Conservation (phyloP, 2,888 invertebrate species). For the Rhamphomyia laevipes region DNA sequence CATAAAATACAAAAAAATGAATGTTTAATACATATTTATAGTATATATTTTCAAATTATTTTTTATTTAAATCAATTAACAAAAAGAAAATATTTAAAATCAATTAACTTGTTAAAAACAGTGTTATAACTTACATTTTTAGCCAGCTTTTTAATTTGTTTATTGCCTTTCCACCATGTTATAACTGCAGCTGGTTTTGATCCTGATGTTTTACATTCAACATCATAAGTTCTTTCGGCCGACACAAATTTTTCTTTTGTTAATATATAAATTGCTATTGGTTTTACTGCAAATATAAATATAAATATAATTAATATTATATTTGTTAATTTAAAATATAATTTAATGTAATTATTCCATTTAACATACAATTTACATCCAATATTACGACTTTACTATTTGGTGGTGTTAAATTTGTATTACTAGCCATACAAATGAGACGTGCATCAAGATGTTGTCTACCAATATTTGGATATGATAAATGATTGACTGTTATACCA, state of each 20-base stretch:
- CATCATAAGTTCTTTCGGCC: constrained; percentile 74
- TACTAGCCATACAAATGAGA: constrained; percentile 77
- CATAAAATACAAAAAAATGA: constrained; percentile 1
- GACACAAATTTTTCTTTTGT: constrained; percentile 74
- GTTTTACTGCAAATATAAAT: constrained; percentile 56
- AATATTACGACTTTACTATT: constrained; percentile 66
- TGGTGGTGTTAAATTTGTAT: constrained; percentile 71
- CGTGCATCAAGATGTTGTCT: constrained; percentile 72
- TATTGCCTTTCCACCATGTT: constrained; percentile 82
- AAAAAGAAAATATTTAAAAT: constrained; percentile 1
- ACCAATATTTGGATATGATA: constrained; percentile 68
- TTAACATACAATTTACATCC: constrained; percentile 73
- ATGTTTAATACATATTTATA: constrained; percentile 3
- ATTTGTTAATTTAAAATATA: not conserved
- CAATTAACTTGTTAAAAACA: not conserved
- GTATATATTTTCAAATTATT: not conserved
- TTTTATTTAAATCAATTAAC: no score
- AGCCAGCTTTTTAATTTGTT: constrained; percentile 64
- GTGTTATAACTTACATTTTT: constrained; percentile 62
- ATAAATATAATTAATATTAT: not conserved
- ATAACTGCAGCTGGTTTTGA: constrained; percentile 76
- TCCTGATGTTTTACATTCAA: constrained; percentile 77
- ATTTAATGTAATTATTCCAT: not conserved
- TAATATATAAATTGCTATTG: constrained; percentile 68
- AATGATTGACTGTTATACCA: constrained; percentile 63